Percentiles rank a stretch among this genome's conserved stretches.
Conservation (phyloP, 2,113 vertebrate species). For the Fulica atra region DNA sequence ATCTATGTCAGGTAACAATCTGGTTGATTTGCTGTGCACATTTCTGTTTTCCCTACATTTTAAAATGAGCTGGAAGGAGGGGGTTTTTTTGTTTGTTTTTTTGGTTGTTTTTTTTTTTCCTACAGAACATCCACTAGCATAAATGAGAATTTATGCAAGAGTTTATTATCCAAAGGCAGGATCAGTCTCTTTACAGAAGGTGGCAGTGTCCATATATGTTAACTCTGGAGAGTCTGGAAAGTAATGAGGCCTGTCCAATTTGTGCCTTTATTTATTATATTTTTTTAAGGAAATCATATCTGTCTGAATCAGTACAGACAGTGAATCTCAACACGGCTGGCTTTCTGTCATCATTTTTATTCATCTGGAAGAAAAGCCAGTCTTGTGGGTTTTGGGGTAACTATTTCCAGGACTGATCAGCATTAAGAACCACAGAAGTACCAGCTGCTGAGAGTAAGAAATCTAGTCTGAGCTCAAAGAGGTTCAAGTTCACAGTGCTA, state of each 20-base stretch:
- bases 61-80: neutral
- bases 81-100: too few relatives aligned
- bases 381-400: neutral
- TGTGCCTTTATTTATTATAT: neutral
- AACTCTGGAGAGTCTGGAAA: neutral
- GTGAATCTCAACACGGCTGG: neutral
- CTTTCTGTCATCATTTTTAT: neutral
- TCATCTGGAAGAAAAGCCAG: neutral
- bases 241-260: neutral
- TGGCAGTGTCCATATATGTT: neutral
- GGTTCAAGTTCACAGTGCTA: neutral
- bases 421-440: neutral
- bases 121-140: neutral
- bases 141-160: neutral
- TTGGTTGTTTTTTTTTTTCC: too few relatives aligned
- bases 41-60: neutral
- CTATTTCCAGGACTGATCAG: neutral
- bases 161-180: neutral
- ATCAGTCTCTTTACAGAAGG: neutral
- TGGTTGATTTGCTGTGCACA: neutral
- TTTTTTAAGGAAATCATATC: neutral
- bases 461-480: neutral
- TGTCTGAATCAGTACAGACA: neutral
- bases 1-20: neutral
- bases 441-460: neutral